These are phyloP conservation scores for Enteromius anoplus DNA, from an alignment of 2,797 vertebrate species.

Conservation along the genomic window DNA sequence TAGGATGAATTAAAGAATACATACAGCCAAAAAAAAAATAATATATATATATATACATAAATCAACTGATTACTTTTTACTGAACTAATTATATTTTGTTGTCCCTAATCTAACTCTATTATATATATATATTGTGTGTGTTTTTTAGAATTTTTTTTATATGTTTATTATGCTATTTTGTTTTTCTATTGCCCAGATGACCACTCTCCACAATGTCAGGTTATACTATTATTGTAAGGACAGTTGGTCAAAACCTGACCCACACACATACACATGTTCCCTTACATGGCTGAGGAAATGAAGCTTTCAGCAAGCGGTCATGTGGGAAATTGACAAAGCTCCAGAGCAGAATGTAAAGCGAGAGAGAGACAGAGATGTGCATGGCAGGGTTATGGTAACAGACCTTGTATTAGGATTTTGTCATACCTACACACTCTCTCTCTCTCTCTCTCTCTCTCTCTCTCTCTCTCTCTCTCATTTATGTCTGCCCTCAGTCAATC, in stretches of 20 bases:
- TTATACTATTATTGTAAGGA: constrained; percentile 2
- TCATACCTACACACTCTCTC: not conserved
- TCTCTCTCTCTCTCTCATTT: not conserved
- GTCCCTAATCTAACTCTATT: not conserved
- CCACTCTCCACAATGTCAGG: not conserved
- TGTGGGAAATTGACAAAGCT: constrained; percentile 76
- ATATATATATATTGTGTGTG: not conserved
- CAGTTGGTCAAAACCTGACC: constrained; percentile 14
- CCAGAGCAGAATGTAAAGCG: constrained; percentile 53
- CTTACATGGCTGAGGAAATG: constrained; percentile 65
- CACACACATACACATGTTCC: constrained; percentile 17
- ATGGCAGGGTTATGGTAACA: constrained; percentile 14
- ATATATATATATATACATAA: not conserved
- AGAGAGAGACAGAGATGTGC: constrained; percentile 2
- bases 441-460: not conserved
- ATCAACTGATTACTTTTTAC: not conserved
- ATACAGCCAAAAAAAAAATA: not conserved
- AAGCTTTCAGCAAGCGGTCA: constrained; percentile 69
- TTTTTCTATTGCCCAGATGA: not conserved
- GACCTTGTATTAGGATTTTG: constrained; percentile 18
- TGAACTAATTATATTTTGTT: not conserved
- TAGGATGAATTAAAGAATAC: not conserved
- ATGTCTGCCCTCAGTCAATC: not conserved
- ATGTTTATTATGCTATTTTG: not conserved
- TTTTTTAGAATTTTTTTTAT: not conserved